Conservation (phyloP, 2,113 vertebrate genomes). For the Oxygymnocypris stewartii region DNA sequence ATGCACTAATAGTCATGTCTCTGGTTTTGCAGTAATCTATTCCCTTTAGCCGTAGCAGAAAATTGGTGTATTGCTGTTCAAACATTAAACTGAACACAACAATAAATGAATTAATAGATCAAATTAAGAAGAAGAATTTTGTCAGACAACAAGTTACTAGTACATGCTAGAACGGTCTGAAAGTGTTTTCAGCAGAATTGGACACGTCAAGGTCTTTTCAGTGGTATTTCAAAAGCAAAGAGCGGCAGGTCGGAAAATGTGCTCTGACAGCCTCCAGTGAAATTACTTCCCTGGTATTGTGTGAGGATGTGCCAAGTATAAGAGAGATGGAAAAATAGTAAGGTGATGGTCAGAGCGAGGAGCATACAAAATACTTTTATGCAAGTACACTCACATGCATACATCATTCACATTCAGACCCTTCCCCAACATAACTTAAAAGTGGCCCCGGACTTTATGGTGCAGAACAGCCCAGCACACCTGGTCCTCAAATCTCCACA, state of each 20-base stretch:
- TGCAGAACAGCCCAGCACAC: neutral
- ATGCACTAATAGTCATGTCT: neutral
- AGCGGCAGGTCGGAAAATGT: conserved; percentile 31
- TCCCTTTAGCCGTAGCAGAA: neutral
- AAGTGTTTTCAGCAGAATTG: conserved; percentile 1
- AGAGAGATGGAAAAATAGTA: neutral
- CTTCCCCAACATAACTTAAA: neutral
- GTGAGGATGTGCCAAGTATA: conserved; percentile 16
- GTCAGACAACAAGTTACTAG: neutral
- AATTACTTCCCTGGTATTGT: conserved; percentile 1
- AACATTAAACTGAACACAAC: neutral
- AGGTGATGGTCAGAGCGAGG: neutral
- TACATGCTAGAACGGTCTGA: neutral
- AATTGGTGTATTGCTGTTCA: neutral
- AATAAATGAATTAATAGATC: neutral
- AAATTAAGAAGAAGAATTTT: neutral
- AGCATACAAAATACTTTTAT: neutral
- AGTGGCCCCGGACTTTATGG: neutral
- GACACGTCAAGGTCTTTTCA: conserved; percentile 27
- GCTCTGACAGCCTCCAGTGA: conserved; percentile 20
- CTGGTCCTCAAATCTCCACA: neutral
- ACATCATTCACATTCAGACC: neutral
- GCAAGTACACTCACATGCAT: neutral
- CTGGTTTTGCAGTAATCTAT: neutral
- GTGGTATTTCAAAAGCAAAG: conserved; percentile 4